These are phyloP conservation scores for Nomada goodeniana DNA, from an alignment of 2,888 invertebrate species.

Conservation along the genomic window DNA sequence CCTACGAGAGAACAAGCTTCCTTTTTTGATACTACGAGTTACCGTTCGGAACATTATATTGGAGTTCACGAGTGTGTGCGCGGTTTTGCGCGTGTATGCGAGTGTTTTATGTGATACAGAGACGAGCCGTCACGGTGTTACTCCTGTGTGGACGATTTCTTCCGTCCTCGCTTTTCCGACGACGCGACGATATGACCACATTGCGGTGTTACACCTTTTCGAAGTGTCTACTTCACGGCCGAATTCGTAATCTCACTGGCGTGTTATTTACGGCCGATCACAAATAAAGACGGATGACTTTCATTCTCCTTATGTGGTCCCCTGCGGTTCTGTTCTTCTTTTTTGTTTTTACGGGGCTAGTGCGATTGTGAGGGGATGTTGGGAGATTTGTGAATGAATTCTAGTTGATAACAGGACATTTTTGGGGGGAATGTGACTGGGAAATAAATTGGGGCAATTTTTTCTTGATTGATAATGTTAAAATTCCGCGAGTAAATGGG, in stretches of 20 bases:
- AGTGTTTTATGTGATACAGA: not conserved
- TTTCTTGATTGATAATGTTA: too few relatives aligned
- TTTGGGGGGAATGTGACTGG: too few relatives aligned
- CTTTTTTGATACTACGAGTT: constrained; percentile 70
- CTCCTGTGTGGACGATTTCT: constrained; percentile 47
- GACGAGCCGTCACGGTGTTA: constrained; percentile 10
- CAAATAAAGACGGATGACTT: not conserved
- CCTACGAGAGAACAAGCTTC: constrained; percentile 74
- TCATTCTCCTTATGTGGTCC: constrained; percentile 4
- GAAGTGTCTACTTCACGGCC: constrained; percentile 39
- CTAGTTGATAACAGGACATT: too few relatives aligned
- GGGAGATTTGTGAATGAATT: not conserved
- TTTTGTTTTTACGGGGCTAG: not conserved
- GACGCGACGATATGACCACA: constrained; percentile 14
- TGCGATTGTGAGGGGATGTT: not conserved
- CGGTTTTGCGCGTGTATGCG: not conserved
- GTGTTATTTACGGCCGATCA: constrained; percentile 19
- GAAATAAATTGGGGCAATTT: too few relatives aligned
- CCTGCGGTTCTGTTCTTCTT: not conserved
- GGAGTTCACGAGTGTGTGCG: not conserved
- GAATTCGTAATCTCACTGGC: constrained; percentile 32
- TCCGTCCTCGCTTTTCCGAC: constrained; percentile 59
- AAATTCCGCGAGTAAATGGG: too few relatives aligned
- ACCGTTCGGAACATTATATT: constrained; percentile 43
- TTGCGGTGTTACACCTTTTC: constrained; percentile 6